These are phyloP conservation scores for Halichoeres trimaculatus DNA, from an alignment of 2,113 vertebrate genomes.

Conservation along the genomic window DNA sequence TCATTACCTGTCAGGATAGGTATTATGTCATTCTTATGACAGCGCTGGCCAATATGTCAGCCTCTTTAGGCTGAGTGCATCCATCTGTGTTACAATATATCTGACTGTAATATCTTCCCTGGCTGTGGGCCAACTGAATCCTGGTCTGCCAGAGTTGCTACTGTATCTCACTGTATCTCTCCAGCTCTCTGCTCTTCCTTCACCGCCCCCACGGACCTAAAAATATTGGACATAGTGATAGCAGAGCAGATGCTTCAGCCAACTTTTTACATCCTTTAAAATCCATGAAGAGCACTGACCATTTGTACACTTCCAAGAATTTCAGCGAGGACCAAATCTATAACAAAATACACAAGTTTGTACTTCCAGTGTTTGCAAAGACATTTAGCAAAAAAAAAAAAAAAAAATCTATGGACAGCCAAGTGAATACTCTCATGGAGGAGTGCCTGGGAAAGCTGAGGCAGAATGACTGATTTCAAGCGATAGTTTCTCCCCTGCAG, in stretches of 20 bases:
- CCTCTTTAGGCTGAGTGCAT: constrained; percentile 83
- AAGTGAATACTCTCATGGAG: constrained; percentile 40
- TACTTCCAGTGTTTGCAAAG: constrained; percentile 47
- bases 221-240: constrained; percentile 62
- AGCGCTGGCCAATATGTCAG: constrained; percentile 78
- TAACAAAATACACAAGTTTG: constrained; percentile 47
- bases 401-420: constrained; percentile 56
- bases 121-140: constrained; percentile 70
- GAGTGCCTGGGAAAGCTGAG: constrained; percentile 46
- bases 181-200: constrained; percentile 43
- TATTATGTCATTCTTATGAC: constrained; percentile 83
- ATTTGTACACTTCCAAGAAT: constrained; percentile 57
- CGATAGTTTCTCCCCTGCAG: constrained; percentile 67
- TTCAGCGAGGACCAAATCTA: constrained; percentile 45
- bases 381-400: constrained; percentile 24
- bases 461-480: constrained; percentile 73
- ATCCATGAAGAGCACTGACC: constrained; percentile 62
- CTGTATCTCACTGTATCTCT: constrained; percentile 63
- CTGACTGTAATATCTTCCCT: constrained; percentile 78
- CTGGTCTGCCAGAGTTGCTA: constrained; percentile 58
- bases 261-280: constrained; percentile 64
- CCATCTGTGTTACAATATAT: constrained; percentile 82
- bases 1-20: constrained; percentile 80
- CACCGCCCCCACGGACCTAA: constrained; percentile 51
- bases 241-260: constrained; percentile 56